Evolutionary conservation across 2,113 vertebrate species (phyloP).

Genomic region (Origma solitaria): DNA sequence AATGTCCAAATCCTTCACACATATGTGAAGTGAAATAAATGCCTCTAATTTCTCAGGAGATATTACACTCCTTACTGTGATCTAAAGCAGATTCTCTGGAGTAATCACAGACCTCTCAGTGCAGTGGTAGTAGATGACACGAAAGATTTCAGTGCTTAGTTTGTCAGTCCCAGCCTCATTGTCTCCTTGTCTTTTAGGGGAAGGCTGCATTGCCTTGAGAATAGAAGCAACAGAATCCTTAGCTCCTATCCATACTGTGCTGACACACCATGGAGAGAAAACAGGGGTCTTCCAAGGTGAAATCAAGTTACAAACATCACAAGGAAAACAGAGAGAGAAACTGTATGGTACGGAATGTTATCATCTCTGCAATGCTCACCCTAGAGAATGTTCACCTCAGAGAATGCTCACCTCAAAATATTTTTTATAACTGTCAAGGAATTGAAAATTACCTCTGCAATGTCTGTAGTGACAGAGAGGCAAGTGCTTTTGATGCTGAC

Average conservation of each 20-base stretch:
- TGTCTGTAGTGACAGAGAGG: neutral
- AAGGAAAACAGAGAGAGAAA: conserved; percentile 90
- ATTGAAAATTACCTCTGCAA: neutral
- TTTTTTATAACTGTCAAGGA: neutral
- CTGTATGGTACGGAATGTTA: conserved; percentile 81
- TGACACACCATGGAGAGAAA: conserved; percentile 92
- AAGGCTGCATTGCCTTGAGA: conserved; percentile 91
- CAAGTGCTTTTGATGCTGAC: neutral
- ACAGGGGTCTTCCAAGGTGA: conserved; percentile 85
- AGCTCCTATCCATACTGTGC: conserved; percentile 79
- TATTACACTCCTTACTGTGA: neutral
- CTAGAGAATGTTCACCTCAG: neutral
- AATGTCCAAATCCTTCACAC: neutral
- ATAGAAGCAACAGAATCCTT: conserved; percentile 78
- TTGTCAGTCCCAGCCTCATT: neutral
- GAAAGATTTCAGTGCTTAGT: neutral
- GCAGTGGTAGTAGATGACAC: neutral
- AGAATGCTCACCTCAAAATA: neutral
- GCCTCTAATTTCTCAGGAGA: neutral
- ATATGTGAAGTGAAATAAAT: neutral
- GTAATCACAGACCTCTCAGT: neutral
- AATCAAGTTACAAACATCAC: conserved; percentile 87
- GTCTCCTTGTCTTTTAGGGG: conserved; percentile 73
- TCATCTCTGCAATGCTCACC: neutral
- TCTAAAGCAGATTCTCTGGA: neutral